A percentile compares a stretch with the other conserved stretches of the same genome.
Conservation (phyloP, 2,888 invertebrate species). For the Andrena bicolor region DNA sequence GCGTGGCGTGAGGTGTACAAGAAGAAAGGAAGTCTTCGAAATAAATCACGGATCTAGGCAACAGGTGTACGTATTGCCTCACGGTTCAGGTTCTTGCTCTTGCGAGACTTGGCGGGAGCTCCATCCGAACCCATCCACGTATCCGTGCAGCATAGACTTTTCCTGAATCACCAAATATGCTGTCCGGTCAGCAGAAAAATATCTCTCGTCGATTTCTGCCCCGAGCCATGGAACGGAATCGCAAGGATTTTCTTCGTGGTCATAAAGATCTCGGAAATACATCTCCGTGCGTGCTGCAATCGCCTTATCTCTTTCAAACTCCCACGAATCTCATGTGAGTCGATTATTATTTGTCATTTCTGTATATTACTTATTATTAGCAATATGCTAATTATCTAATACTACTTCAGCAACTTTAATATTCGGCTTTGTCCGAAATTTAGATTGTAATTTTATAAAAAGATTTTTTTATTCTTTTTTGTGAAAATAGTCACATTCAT, state of each 20-base stretch:
- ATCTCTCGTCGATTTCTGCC: conserved; percentile 41
- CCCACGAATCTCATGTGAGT: neutral
- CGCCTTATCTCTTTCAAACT: neutral
- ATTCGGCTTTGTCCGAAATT: too few relatives aligned
- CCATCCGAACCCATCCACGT: conserved; percentile 59
- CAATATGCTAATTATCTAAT: too few relatives aligned
- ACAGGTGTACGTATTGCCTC: conserved; percentile 79
- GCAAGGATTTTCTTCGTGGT: conserved; percentile 22
- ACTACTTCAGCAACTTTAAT: too few relatives aligned
- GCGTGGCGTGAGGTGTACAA: conserved; percentile 61
- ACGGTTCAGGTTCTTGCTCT: conserved; percentile 69
- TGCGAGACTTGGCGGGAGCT: conserved; percentile 59
- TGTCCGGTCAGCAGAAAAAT: conserved; percentile 42
- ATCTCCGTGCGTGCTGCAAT: neutral
- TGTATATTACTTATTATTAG: neutral
- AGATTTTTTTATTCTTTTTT: too few relatives aligned
- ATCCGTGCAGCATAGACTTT: conserved; percentile 49
- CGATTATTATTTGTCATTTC: neutral
- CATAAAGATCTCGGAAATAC: conserved; percentile 12
- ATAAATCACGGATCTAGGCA: conserved; percentile 77
- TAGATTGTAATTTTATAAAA: too few relatives aligned
- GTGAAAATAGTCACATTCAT: too few relatives aligned
- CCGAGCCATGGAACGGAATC: conserved; percentile 16
- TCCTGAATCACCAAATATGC: conserved; percentile 69
- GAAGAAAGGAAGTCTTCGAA: conserved; percentile 67